Base-by-base conservation (phyloP, 1,140 invertebrate species). In the Drosophila repleta region DNA sequence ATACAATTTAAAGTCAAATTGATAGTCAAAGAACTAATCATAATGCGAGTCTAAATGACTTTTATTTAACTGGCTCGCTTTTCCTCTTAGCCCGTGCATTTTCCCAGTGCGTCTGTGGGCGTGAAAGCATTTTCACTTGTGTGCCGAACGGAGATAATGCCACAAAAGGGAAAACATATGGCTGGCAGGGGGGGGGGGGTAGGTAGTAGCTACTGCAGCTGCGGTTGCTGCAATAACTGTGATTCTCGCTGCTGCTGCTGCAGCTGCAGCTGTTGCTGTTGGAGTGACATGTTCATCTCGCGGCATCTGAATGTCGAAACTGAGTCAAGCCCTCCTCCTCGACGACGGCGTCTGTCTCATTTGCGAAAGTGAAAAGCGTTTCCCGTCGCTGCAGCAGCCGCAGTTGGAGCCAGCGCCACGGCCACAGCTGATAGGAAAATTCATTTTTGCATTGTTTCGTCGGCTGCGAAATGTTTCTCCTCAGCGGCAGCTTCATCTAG, bases 321-420 rank as follows among this genome's bases (percentile, higher is more conserved):
- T 65, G 62, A 76, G 55, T 46, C 73, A 63, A 61, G 57, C 20
- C 46, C 32, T 52, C n/a, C n/a, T n/a, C n/a, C n/a, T n/a, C n/a
- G n/a, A n/a, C 7, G 43, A 52, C 57, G 65, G 55, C 18, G 48
- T 51, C 11, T 37, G 62, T 46, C 48, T 29, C 24, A 56, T 74
- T 57, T 66, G 68, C 83, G 79, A 87, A 87, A 87, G 83, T 87
- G 83, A 83, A 87, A 83, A 76, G 75, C 76, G 45, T 73, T 80
- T 83, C 66, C 75, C 53, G 49, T 32, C 26, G 20, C 45, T 4
- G 61, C 52, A n/a, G 61, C 52, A n/a, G 48, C 57, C 29, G 45
- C 57, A 63, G 29, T n/a, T n/a, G n/a, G n/a, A n/a, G n/a, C n/a
- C 46, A 69, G 46, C 15, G 62, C 53, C n/a, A 26, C 49, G 10